Percentiles rank a stretch among this genome's conserved stretches.
These are phyloP conservation scores for Polydesmus complanatus DNA, from an alignment of 2,888 invertebrate species.

Conservation along the genomic window DNA sequence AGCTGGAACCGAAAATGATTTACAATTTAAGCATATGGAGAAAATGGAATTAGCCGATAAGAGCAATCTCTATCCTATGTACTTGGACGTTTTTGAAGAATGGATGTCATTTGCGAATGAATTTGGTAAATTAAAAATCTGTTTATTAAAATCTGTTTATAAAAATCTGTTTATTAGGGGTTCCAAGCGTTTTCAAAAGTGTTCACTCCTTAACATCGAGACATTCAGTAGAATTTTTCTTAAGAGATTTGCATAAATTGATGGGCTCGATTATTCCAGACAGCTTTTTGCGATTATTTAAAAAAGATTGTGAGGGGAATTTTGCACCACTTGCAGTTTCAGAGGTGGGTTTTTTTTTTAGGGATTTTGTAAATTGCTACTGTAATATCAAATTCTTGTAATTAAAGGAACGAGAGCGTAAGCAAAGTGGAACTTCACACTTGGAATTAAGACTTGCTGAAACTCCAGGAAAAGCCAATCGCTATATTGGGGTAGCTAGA, in stretches of 20 bases:
- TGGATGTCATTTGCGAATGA: slow-evolving; percentile 46
- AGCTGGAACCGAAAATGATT: slow-evolving; percentile 13
- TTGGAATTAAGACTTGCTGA: slow-evolving; percentile 30
- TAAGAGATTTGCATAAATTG: slow-evolving; percentile 39
- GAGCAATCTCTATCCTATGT: slow-evolving; percentile 41
- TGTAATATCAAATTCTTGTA: background rate
- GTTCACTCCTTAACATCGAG: slow-evolving; percentile 31
- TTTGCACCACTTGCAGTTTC: slow-evolving; percentile 15
- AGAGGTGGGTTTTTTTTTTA: background rate
- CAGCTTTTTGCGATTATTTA: slow-evolving; percentile 25
- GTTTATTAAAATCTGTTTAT: slow-evolving; percentile 20
- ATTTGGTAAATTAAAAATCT: slow-evolving; percentile 23
- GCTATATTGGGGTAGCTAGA: slow-evolving; percentile 45
- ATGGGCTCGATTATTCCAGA: slow-evolving; percentile 30
- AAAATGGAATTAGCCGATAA: slow-evolving; percentile 40
- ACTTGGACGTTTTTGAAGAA: slow-evolving; percentile 38
- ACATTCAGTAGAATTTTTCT: slow-evolving; percentile 33
- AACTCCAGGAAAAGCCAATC: slow-evolving; percentile 28
- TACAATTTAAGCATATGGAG: slow-evolving; percentile 4
- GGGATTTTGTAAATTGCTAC: background rate
- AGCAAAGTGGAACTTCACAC: slow-evolving; percentile 3
- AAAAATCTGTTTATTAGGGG: slow-evolving; percentile 31
- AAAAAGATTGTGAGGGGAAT: slow-evolving; percentile 12
- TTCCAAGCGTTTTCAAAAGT: slow-evolving; percentile 45
- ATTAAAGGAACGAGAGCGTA: background rate